phyloP scores from a whole-genome alignment of 2,888 invertebrate species.

The Spilosoma lubricipeda region DNA sequence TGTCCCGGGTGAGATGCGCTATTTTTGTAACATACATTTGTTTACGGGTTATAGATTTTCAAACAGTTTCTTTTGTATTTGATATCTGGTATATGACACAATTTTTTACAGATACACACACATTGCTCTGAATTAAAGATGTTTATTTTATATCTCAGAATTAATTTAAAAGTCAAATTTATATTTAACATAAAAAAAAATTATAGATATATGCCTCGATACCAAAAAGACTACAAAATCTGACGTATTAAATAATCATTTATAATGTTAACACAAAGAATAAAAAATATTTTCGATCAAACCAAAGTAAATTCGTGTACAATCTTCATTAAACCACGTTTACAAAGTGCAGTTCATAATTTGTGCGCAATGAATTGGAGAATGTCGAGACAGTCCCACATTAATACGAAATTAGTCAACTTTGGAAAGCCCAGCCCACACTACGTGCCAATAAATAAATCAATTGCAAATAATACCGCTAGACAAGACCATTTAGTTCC shows the following conservation, averaged over 20 bases:
- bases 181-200: too few species aligned
- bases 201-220: too few species aligned
- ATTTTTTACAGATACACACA: too few species aligned
- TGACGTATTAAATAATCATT: neutral
- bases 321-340: neutral
- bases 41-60: too few species aligned
- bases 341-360: neutral
- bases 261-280: neutral
- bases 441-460: constrained; percentile 72
- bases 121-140: too few species aligned
- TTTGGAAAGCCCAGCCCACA: constrained; percentile 58
- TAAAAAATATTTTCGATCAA: too few species aligned
- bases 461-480: constrained; percentile 67
- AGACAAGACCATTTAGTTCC: constrained; percentile 54
- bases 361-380: constrained; percentile 11
- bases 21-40: too few species aligned
- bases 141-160: too few species aligned
- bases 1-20: too few species aligned
- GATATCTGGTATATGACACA: too few species aligned
- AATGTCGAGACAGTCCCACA: constrained; percentile 64
- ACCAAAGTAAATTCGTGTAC: neutral
- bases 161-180: too few species aligned
- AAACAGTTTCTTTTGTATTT: too few species aligned
- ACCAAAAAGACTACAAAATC: neutral
- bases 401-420: constrained; percentile 73